Evolutionary conservation across 2,113 vertebrate species (phyloP).

Genomic region (Dipodomys ordii): DNA sequence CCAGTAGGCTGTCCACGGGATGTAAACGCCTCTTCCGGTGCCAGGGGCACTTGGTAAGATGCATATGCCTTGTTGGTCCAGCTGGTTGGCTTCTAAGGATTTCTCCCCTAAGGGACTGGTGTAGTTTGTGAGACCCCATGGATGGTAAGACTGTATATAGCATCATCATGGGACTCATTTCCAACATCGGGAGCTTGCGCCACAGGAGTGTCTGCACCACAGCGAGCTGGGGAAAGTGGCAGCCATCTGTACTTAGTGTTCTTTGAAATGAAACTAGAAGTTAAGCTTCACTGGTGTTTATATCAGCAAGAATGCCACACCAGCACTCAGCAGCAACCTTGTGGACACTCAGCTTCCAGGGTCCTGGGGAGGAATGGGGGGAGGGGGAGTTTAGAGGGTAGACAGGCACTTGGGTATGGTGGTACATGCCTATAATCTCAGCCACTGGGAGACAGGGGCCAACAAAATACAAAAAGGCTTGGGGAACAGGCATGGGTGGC

Average conservation of each 20-base stretch:
- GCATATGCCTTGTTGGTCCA: neutral
- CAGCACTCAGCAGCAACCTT: neutral
- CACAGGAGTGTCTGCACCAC: rapidly evolving
- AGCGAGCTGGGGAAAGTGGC: neutral
- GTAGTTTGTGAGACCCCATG: neutral
- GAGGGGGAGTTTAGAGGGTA: neutral
- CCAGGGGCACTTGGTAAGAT: neutral
- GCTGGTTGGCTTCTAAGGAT: neutral
- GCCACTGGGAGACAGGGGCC: too few relatives aligned
- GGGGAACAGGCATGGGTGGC: too few relatives aligned
- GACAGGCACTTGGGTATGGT: neutral
- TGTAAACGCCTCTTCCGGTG: neutral
- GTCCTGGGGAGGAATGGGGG: neutral
- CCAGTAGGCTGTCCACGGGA: neutral
- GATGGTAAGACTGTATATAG: too few relatives aligned
- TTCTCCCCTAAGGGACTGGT: neutral
- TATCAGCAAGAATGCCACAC: neutral
- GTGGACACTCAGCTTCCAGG: neutral
- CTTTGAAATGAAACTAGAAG: neutral
- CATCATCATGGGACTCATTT: neutral
- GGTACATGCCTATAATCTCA: too few relatives aligned
- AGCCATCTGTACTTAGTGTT: neutral
- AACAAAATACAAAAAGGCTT: too few relatives aligned
- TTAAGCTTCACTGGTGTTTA: neutral
- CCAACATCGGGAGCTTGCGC: neutral